phyloP scores from a whole-genome alignment of 2,113 vertebrate genomes.

The Callaeas wilsoni region DNA sequence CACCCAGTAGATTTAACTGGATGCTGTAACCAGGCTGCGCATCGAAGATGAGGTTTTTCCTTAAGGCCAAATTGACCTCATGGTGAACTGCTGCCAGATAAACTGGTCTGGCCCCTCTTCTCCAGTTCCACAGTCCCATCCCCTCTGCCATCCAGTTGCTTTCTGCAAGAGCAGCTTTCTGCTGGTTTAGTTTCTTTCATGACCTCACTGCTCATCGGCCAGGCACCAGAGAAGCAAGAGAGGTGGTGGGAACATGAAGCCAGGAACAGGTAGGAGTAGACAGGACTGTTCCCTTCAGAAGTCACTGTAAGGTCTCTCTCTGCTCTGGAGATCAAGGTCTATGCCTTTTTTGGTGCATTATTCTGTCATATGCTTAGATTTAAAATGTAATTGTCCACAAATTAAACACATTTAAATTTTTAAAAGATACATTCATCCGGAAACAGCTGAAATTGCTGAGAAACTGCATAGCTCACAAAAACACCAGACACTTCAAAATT shows the following conservation, averaged over 20 bases:
- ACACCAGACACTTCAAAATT: neutral
- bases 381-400: neutral
- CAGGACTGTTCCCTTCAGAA: neutral
- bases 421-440: neutral
- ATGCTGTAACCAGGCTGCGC: neutral
- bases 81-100: neutral
- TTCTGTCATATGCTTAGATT: neutral
- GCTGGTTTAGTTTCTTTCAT: neutral
- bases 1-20: neutral
- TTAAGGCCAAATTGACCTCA: neutral
- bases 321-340: neutral
- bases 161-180: neutral
- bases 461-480: neutral
- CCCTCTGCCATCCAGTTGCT: neutral
- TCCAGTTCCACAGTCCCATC: neutral
- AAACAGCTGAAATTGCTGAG: neutral
- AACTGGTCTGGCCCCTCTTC: neutral
- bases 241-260: neutral
- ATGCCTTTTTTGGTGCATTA: neutral
- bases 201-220: neutral
- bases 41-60: neutral
- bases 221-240: neutral
- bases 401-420: neutral
- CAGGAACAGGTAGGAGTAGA: neutral
- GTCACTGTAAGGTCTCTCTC: neutral